These are phyloP conservation scores for Coranthus polyacanthus DNA, from an alignment of 2,797 vertebrate genomes.

Conservation along the genomic window DNA sequence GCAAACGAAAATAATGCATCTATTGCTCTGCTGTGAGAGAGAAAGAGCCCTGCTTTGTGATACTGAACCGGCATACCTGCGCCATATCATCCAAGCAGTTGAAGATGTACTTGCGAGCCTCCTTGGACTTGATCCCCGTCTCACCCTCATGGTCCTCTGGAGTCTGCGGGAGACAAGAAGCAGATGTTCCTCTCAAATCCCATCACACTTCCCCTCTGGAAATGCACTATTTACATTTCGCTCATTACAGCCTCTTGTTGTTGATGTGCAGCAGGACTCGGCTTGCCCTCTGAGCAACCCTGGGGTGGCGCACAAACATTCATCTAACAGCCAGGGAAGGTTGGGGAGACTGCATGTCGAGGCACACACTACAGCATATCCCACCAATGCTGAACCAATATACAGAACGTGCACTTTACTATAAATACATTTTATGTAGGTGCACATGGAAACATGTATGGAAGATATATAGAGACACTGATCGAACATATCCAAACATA, in stretches of 20 bases:
- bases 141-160: conserved; percentile 98
- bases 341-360: conserved; percentile 12
- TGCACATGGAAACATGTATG: not conserved
- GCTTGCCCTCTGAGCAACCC: conserved; percentile 76
- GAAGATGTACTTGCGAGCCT: conserved; percentile 99
- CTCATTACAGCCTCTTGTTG: conserved; percentile 78
- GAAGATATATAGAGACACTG: conserved; percentile 13
- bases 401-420: not conserved
- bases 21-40: not conserved
- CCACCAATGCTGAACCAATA: conserved; percentile 13
- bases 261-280: conserved; percentile 74
- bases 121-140: conserved; percentile 99
- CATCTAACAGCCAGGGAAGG: conserved; percentile 56
- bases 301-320: conserved; percentile 70
- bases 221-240: conserved; percentile 78
- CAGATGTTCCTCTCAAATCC: conserved; percentile 77
- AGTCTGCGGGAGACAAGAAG: conserved; percentile 88
- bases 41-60: conserved; percentile 11
- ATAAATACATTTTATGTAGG: not conserved
- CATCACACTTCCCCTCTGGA: conserved; percentile 77
- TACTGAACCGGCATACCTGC: conserved; percentile 86
- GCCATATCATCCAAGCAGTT: conserved; percentile 99
- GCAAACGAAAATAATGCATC: conserved; percentile 1
- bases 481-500: conserved; percentile 40
- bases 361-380: conserved; percentile 19